phyloP scores from a whole-genome alignment of 2,113 vertebrate genomes.

The Callocephalon fimbriatum region DNA sequence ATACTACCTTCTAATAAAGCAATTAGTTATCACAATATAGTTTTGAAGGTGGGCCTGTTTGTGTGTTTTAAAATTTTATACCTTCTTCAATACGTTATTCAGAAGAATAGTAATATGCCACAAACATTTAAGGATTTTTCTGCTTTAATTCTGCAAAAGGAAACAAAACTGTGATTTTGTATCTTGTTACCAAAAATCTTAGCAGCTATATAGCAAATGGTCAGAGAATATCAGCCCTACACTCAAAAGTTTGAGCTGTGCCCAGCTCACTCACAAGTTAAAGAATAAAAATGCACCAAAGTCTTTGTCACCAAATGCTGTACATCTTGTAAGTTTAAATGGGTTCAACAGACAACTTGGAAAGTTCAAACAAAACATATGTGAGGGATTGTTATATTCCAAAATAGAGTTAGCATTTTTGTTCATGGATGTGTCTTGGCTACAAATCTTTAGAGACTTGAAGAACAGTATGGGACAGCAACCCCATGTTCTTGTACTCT shows the following conservation, averaged over 20 bases:
- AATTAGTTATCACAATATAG: neutral
- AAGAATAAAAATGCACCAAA: neutral
- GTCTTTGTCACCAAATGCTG: neutral
- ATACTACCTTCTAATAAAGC: neutral
- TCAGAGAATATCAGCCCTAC: neutral
- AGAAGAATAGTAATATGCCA: neutral
- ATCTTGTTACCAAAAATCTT: neutral
- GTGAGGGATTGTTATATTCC: neutral
- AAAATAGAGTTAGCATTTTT: neutral
- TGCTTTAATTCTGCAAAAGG: neutral
- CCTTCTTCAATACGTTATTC: neutral
- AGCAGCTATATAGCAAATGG: neutral
- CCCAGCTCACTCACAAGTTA: neutral
- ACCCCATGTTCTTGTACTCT: fast-evolving
- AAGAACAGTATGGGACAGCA: neutral
- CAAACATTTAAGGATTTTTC: neutral
- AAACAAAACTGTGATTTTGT: neutral
- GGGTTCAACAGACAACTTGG: neutral
- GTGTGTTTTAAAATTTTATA: neutral
- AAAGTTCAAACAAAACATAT: neutral
- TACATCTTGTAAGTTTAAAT: neutral
- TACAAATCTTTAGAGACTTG: neutral
- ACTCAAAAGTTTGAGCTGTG: neutral
- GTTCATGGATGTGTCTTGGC: neutral
- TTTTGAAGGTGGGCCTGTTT: neutral